Evolutionary conservation across 1,140 invertebrate species (phyloP), one percentile per base, ranked within the genome.

Genomic region (Meteorus sp.): DNA sequence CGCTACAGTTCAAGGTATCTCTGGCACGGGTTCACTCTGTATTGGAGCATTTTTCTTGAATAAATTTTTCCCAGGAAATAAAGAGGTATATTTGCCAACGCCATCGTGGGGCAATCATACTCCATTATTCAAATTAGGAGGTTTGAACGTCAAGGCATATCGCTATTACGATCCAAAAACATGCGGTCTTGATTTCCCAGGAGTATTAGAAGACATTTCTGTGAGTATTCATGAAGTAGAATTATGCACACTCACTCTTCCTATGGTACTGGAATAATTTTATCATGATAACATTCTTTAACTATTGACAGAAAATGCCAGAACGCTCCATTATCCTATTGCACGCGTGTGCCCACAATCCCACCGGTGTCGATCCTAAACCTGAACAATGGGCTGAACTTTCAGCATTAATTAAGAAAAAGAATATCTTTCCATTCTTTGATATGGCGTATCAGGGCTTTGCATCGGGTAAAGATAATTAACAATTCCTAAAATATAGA

Each of bases 371-470:
- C 27, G 94, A 96, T 82, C 93, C 93, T n/a, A 89, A 84, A 72
- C 85, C 86, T 13, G 92, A 97, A 63, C 94, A 99, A 78, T 99
- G 97, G 97, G 86, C 88, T 41, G 85, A 93, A 73, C 76, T 91
- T 2, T 87, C 87, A 0, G 52, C 78, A 70, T 71, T 91, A 1
- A 86, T 97, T 17, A 95, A 95, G 73, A 84, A 89, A 51, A 87
- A 81, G 61, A 90, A 96, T 52, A 79, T 99, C 2, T 97, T 94
- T 72, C 94, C 95, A n/a, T 99, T 93, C 83, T 98, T 99, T 78
- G 98, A 99, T 81, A 97, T 98, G 92, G 98, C 98, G 20, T 99
- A 99, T 83, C 98, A 99, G 84, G 97, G 97, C 11, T 98, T 97
- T 83, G 91, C 91, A 11, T 91, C 90, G 44, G 91, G 83, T 84